These are phyloP conservation scores for Diaprepes abbreviatus DNA, from an alignment of 2,888 invertebrate genomes.

Conservation along the genomic window DNA sequence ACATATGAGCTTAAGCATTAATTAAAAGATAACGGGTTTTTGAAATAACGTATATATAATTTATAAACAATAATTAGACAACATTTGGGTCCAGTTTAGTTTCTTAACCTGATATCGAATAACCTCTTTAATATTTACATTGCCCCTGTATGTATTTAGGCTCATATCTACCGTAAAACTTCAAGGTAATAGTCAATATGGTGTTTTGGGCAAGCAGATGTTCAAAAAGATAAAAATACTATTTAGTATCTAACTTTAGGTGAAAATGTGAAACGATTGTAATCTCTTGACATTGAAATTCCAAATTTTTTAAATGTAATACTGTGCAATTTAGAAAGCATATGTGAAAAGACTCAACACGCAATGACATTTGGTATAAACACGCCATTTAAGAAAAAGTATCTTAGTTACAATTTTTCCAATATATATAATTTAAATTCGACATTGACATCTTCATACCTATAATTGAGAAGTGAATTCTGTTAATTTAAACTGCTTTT, in stretches of 20 bases:
- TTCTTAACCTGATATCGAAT: neutral
- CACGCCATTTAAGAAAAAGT: neutral
- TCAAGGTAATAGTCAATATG: constrained; percentile 3
- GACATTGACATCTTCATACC: neutral
- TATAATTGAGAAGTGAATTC: too few species aligned
- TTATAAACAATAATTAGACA: constrained; percentile 22
- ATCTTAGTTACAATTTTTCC: neutral
- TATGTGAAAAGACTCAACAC: neutral
- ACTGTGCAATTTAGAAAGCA: constrained; percentile 7
- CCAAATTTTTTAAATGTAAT: constrained; percentile 2
- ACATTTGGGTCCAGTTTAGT: constrained; percentile 6
- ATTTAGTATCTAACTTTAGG: neutral
- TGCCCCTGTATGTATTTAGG: neutral
- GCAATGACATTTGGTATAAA: constrained; percentile 3
- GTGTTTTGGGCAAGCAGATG: constrained; percentile 8
- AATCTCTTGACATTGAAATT: neutral
- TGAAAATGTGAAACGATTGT: neutral
- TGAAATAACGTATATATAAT: constrained; percentile 9
- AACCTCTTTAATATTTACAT: neutral
- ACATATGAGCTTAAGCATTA: constrained; percentile 27
- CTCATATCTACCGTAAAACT: neutral
- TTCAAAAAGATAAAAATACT: constrained; percentile 12
- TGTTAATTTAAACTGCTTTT: too few species aligned
- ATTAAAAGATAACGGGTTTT: constrained; percentile 42
- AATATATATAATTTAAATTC: neutral